Evolutionary conservation across 1,140 invertebrate species (phyloP), one percentile per base, ranked within the genome.

Genomic region (Gonioctena quinquepunctata): DNA sequence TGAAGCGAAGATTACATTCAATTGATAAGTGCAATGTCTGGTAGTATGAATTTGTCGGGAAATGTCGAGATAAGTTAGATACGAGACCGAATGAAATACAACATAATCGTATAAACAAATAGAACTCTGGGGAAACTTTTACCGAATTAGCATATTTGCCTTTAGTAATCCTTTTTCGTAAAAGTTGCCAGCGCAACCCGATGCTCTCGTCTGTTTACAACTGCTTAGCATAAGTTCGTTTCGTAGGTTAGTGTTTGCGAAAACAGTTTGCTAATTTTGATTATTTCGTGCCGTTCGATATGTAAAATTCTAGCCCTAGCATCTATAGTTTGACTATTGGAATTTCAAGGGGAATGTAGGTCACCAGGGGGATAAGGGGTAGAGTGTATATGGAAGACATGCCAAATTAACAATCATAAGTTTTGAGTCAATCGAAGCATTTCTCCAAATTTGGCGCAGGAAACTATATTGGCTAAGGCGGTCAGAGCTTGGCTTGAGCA

Each of bases 121-220:
- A 65, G 42, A 50, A 52, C 42, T 65, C 19, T 11, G 22, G 21
- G 21, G 18, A 65, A 65, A 65, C 42, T 65, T 65, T 65, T 52
- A 49, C 62, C n/a, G 49, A 65, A 65, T 65, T 65, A 23, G 62
- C 62, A 65, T 65, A 52, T 65, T 65, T 65, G 52, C 62, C 52
- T 65, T 22, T 50, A 50, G 42, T 65, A 65, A 65, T 65, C 62
- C 62, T 65, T 54, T 52, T 65, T 52, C 22, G 62, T 19, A 50
- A 65, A 65, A 65, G 62, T 65, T 65, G n/a, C 62, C n/a, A 21
- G 28, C 62, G 4, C 33, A 42, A 42, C 33, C 23, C 11, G n/a
- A 26, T 65, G 21, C 28, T 22, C 19, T 62, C 21, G 42, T 65
- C 48, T 63, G 28, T 63, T 65, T 49, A 22, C 33, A 42, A 65